Evolutionary conservation across 1,140 invertebrate species (phyloP).

Genomic region (Drosophila takahashii): DNA sequence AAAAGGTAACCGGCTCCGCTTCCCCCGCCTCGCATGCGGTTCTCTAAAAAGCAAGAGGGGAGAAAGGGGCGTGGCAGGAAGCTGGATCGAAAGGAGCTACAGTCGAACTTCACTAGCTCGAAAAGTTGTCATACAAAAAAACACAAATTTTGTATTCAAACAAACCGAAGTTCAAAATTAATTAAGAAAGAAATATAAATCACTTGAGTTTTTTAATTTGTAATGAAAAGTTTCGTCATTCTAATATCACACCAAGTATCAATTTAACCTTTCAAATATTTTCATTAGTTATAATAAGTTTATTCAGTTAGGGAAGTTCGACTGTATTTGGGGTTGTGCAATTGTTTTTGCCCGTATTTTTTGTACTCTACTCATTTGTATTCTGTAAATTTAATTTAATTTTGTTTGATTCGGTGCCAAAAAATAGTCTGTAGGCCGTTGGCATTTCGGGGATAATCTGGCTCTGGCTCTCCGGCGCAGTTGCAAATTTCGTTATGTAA

Average conservation of each 20-base stretch:
- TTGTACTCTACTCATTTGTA: constrained; percentile 32
- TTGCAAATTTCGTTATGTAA: constrained; percentile 73
- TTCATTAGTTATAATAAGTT: neutral
- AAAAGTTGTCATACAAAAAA: neutral
- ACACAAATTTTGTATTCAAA: no score
- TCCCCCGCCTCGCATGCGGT: constrained; percentile 63
- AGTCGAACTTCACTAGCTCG: constrained; percentile 14
- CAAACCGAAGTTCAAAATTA: no score
- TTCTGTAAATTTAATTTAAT: constrained; percentile 35
- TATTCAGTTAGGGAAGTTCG: constrained; percentile 7
- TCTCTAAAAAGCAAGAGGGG: constrained; percentile 50
- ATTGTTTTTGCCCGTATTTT: constrained; percentile 34
- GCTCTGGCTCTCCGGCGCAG: constrained; percentile 22
- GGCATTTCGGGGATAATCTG: constrained; percentile 45
- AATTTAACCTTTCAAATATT: no score
- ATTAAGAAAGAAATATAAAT: no score
- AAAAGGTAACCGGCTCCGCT: constrained; percentile 77
- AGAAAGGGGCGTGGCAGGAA: constrained; percentile 3
- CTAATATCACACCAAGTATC: no score
- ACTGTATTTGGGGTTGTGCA: constrained; percentile 57
- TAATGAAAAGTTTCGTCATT: no score
- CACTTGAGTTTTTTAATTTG: no score
- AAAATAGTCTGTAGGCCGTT: constrained; percentile 72
- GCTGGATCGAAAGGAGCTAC: constrained; percentile 11
- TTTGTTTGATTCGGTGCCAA: constrained; percentile 77